phyloP scores from a whole-genome alignment of 2,113 vertebrate genomes.

The Corythoichthys haematopterus region DNA sequence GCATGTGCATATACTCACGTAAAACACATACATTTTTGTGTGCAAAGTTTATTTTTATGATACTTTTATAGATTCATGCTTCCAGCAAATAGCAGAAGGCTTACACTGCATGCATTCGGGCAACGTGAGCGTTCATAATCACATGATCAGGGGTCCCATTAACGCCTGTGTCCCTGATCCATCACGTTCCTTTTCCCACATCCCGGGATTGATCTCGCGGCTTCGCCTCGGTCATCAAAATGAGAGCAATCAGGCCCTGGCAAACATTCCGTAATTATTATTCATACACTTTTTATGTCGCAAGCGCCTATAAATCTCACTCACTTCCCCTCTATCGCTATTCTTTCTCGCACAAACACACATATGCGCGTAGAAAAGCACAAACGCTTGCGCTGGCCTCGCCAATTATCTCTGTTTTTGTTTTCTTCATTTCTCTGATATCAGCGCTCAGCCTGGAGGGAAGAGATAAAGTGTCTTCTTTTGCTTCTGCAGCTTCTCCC shows the following conservation, averaged over 20 bases:
- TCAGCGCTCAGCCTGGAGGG: constrained; percentile 40
- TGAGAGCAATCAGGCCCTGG: constrained; percentile 14
- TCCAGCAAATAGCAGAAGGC: background rate
- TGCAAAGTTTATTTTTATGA: too few relatives aligned
- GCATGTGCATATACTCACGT: background rate
- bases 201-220: constrained; percentile 21
- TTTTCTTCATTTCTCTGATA: constrained; percentile 31
- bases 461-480: constrained; percentile 40
- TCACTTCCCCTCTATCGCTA: background rate
- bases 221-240: constrained; percentile 18
- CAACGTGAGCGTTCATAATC: constrained; percentile 6
- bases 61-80: background rate
- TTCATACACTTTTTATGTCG: constrained; percentile 35
- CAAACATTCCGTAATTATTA: constrained; percentile 45
- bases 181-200: constrained; percentile 1
- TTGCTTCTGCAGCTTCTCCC: constrained; percentile 18
- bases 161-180: constrained; percentile 18
- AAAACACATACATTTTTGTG: background rate
- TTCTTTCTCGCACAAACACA: constrained; percentile 1
- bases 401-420: constrained; percentile 19
- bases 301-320: constrained; percentile 32
- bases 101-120: background rate
- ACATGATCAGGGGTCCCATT: constrained; percentile 24
- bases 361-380: background rate
- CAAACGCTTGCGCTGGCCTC: constrained; percentile 15